phyloP scores from a whole-genome alignment of 2,797 vertebrate species.

The Leptatherina wallacei region DNA sequence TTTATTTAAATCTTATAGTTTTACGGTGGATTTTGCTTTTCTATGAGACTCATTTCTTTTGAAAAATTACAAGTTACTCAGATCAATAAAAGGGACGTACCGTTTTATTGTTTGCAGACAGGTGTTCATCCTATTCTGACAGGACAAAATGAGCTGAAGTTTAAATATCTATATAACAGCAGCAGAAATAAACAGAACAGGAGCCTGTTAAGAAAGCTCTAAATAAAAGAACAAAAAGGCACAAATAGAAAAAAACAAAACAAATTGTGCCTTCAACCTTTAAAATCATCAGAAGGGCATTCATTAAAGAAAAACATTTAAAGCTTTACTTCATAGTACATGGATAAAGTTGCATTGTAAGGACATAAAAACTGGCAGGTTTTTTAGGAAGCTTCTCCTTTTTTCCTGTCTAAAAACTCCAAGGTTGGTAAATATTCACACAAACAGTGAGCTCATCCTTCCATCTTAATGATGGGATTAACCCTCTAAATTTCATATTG shows the following conservation, averaged over 20 bases:
- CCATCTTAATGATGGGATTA: neutral
- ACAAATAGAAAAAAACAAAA: neutral
- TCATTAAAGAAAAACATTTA: neutral
- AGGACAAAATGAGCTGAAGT: constrained; percentile 1
- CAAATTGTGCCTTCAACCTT: neutral
- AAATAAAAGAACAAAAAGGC: constrained; percentile 14
- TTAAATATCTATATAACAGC: constrained; percentile 1
- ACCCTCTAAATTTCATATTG: neutral
- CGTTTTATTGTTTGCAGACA: constrained; percentile 12
- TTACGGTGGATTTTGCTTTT: neutral
- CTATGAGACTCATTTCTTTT: too few relatives aligned
- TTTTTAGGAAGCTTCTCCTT: neutral
- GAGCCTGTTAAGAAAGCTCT: neutral
- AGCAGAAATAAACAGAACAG: constrained; percentile 9
- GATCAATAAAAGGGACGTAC: neutral
- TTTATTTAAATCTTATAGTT: neutral
- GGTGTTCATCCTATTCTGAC: neutral
- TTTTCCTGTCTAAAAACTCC: neutral
- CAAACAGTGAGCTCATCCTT: neutral
- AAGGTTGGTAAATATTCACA: neutral
- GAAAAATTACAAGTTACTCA: neutral
- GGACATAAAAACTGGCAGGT: neutral
- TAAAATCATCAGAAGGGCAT: neutral
- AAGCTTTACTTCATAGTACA: neutral
- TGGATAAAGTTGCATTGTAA: neutral